phyloP scores from a whole-genome alignment of 2,113 vertebrate genomes.

The Lepisosteus oculatus region DNA sequence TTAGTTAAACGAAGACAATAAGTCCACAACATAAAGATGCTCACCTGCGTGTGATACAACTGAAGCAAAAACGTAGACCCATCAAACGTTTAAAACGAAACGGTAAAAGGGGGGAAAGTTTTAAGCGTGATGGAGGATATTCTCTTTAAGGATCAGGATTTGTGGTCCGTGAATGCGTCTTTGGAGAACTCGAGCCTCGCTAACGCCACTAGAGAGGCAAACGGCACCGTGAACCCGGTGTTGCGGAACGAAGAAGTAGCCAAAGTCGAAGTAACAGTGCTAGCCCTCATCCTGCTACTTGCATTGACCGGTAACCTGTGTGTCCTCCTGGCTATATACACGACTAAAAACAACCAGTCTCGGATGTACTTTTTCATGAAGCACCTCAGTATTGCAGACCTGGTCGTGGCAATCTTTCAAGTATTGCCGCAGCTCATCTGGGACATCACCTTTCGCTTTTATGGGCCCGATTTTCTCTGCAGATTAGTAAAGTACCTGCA shows the following conservation, averaged over 20 bases:
- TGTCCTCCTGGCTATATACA: slow-evolving; percentile 85
- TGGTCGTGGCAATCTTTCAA: slow-evolving; percentile 93
- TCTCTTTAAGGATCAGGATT: slow-evolving; percentile 40
- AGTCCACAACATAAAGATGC: not conserved
- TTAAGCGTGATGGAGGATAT: slow-evolving; percentile 56
- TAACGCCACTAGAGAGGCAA: slow-evolving; percentile 51
- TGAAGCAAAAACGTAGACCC: not conserved
- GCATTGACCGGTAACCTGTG: slow-evolving; percentile 88
- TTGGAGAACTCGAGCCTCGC: slow-evolving; percentile 60
- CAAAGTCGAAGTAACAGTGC: slow-evolving; percentile 88
- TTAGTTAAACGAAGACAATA: not conserved
- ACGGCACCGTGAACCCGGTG: slow-evolving; percentile 69
- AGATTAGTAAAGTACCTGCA: slow-evolving; percentile 90
- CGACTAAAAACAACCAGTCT: slow-evolving; percentile 81
- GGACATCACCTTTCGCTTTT: slow-evolving; percentile 97
- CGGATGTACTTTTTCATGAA: slow-evolving; percentile 98
- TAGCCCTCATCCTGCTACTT: slow-evolving; percentile 84
- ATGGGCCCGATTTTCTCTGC: slow-evolving; percentile 88
- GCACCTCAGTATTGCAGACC: slow-evolving; percentile 93
- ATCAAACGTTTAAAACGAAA: not conserved
- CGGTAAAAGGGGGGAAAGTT: not conserved
- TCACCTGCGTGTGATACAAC: not conserved
- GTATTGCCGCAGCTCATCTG: slow-evolving; percentile 95
- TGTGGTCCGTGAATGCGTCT: slow-evolving; percentile 55
- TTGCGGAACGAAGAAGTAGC: slow-evolving; percentile 91